phyloP scores from a whole-genome alignment of 1,140 invertebrate genomes.

The Medauroidea extradentata region DNA sequence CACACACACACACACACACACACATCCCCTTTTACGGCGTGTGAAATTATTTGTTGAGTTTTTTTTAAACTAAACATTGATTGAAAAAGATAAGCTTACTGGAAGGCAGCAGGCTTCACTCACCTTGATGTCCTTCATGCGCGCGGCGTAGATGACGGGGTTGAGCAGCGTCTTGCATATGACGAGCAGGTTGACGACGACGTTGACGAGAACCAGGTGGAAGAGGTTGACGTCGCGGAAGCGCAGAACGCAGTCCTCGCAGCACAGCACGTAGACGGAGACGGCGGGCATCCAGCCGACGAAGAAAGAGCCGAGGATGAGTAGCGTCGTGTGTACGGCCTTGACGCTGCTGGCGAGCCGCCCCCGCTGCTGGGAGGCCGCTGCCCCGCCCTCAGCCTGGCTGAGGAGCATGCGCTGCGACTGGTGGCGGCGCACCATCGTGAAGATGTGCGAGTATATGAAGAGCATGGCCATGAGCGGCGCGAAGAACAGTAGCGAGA shows the following conservation, averaged over 20 bases:
- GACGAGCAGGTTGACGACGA: conserved; percentile 47
- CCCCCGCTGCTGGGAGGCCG: conserved; percentile 14
- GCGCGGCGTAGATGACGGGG: conserved; percentile 64
- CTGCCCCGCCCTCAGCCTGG: neutral
- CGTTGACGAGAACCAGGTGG: conserved; percentile 26
- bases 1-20: no score
- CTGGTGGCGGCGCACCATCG: conserved; percentile 51
- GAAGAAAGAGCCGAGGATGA: conserved; percentile 63
- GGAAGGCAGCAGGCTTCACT: conserved; percentile 5
- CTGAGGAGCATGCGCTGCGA: conserved; percentile 43
- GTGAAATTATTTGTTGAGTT: no score
- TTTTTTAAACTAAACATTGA: no score
- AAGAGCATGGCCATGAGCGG: conserved; percentile 52
- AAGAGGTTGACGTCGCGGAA: conserved; percentile 27
- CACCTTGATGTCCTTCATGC: conserved; percentile 62
- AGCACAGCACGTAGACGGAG: conserved; percentile 50
- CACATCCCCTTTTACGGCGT: no score
- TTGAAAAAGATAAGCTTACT: no score
- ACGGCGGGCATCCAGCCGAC: conserved; percentile 61
- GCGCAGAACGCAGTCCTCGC: conserved; percentile 43
- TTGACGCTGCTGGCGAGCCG: conserved; percentile 36
- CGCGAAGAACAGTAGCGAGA: conserved; percentile 45
- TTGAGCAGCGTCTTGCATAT: conserved; percentile 61
- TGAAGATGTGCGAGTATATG: conserved; percentile 56
- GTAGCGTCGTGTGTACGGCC: conserved; percentile 59